Percentiles rank a stretch among this genome's conserved stretches.
Evolutionary conservation across 2,113 vertebrate species (phyloP).

Genomic region (Pollachius pollachius): DNA sequence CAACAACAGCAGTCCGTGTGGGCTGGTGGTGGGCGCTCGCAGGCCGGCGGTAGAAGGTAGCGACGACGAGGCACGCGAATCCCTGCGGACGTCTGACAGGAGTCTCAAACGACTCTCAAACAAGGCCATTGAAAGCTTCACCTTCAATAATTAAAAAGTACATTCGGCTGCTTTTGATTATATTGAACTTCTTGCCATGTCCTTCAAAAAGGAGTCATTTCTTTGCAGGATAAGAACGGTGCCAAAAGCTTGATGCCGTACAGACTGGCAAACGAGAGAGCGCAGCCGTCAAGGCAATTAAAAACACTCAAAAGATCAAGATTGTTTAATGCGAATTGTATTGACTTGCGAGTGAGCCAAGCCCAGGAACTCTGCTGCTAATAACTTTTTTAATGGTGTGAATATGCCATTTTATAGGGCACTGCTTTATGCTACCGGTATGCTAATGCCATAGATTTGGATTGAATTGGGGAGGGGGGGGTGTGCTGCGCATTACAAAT

Average conservation of each 20-base stretch:
- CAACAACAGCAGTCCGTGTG: no score
- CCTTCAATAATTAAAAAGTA: slow-evolving; percentile 27
- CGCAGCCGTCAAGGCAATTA: slow-evolving; percentile 35
- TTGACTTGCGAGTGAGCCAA: no score
- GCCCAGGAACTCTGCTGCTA: no score
- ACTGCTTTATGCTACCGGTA: slow-evolving; percentile 14
- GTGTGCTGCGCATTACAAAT: neutral
- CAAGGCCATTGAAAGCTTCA: slow-evolving; percentile 11
- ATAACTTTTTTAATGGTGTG: no score
- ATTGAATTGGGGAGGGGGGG: neutral
- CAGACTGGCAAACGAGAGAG: slow-evolving; percentile 2
- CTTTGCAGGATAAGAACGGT: slow-evolving; percentile 15
- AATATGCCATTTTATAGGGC: no score
- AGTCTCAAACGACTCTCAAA: neutral
- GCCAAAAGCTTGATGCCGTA: slow-evolving; percentile 9
- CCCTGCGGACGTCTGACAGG: slow-evolving; percentile 1
- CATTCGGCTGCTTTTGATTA: slow-evolving; percentile 11
- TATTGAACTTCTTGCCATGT: slow-evolving; percentile 25
- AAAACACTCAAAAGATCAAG: slow-evolving; percentile 28
- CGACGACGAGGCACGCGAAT: slow-evolving; percentile 11
- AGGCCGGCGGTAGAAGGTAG: no score
- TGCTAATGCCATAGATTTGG: no score
- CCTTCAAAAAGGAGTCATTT: neutral
- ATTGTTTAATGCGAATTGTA: no score
- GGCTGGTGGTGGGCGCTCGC: no score